These are phyloP conservation scores for Leptarthrus brevirostris DNA, from an alignment of 2,888 invertebrate genomes.

Conservation along the genomic window DNA sequence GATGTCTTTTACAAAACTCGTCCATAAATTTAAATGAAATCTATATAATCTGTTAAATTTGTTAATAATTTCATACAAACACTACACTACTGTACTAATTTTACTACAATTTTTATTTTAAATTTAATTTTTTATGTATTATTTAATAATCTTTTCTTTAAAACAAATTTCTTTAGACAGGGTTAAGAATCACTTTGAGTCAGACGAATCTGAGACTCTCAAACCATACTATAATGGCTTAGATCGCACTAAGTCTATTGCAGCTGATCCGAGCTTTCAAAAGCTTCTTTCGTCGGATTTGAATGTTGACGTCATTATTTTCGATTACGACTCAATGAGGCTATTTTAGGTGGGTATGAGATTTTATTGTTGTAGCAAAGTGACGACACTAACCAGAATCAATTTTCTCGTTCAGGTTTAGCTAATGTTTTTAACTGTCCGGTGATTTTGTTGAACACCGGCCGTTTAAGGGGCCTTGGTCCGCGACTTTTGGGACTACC, in stretches of 20 bases:
- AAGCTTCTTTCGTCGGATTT: slow-evolving; percentile 26
- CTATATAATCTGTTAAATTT: too few relatives aligned
- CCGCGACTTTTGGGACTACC: slow-evolving; percentile 9
- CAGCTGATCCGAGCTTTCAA: slow-evolving; percentile 49
- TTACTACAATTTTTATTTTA: too few relatives aligned
- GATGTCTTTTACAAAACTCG: too few relatives aligned
- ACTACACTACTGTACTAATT: too few relatives aligned
- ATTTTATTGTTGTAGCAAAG: too few relatives aligned
- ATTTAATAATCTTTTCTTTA: too few relatives aligned
- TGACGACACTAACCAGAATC: background rate
- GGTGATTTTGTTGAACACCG: slow-evolving; percentile 40
- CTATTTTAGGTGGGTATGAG: slow-evolving; percentile 45
- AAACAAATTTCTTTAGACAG: background rate
- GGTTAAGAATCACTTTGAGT: background rate
- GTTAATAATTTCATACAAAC: too few relatives aligned
- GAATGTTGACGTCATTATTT: slow-evolving; percentile 48
- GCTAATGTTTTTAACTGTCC: slow-evolving; percentile 50
- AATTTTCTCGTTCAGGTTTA: slow-evolving; percentile 32
- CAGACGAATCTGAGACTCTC: slow-evolving; percentile 24
- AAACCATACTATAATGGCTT: slow-evolving; percentile 48
- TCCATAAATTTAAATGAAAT: too few relatives aligned
- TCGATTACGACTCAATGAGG: slow-evolving; percentile 53
- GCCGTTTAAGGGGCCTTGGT: slow-evolving; percentile 17
- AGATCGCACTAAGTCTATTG: slow-evolving; percentile 22
- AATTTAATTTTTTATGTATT: too few relatives aligned